Base-by-base conservation (phyloP, 1,140 invertebrate species). In the Drosophila baimaii region DNA sequence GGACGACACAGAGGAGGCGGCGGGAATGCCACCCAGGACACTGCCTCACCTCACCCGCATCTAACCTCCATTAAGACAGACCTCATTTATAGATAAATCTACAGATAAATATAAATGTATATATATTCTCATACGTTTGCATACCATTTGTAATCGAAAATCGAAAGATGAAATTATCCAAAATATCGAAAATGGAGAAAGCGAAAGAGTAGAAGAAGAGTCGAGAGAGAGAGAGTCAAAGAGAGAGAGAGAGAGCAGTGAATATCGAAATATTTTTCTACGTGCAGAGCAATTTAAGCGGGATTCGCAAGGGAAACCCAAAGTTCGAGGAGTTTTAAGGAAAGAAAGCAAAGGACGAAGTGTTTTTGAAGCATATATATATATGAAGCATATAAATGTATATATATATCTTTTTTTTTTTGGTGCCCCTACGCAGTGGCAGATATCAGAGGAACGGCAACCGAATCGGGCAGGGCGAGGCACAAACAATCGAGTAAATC, bases 261-360 rank as follows among this genome's bases (percentile, higher is more conserved):
- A 73, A 54, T 37, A 70, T 47, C 10, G 46, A 62, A 57, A 75
- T 75, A 75, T 75, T 75, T 75, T 75, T 75, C 43, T 75, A 75
- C 43, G 61, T 64, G 43, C 71, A 52, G 44, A 64, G 51, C 56
- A 70, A 58, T 71, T 71, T 49, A 68, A 41, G 59, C 35, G 49
- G 47, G 47, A n/a, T 37, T n/a, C 21, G 21, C 15, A 2, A 15
- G 1, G 9, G 61, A 39, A n/a, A n/a, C 33, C 25, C 25, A n/a
- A n/a, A 12, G 10, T 12, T 49, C 9, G 25, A 13, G 25, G n/a
- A 49, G 25, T 29, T 49, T 17, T 0, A 10, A 31, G 6, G 15
- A 13, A 57, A 6, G 15, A 12, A 7, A 21, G 39, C 13, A 13
- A 37, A 55, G 33, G 39, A 19, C 19, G 15, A 49, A 10, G 25